Conservation (phyloP, 2,797 vertebrate genomes). For the Phrynocephalus forsythii region DNA sequence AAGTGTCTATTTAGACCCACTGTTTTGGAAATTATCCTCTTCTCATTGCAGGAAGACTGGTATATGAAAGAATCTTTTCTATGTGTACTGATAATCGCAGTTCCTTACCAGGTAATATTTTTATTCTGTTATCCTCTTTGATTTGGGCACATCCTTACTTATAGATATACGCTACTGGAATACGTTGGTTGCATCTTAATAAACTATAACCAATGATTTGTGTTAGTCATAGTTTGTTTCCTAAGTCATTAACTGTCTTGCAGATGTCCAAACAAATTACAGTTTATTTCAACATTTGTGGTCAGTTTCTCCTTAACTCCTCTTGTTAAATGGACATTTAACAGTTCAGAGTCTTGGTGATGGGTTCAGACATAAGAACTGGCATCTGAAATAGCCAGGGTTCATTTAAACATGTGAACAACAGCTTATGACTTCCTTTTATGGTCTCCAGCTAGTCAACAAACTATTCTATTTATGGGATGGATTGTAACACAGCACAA, state of each 20-base stretch:
- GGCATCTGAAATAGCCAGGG: not conserved
- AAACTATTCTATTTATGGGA: not conserved
- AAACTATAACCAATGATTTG: not conserved
- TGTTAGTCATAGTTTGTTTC: not conserved
- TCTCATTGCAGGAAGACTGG: slow-evolving; percentile 85
- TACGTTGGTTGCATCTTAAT: not conserved
- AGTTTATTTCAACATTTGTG: not conserved
- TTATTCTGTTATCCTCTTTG: not conserved
- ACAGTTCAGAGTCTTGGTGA: not conserved
- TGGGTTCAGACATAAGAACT: not conserved
- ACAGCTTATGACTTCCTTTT: not conserved
- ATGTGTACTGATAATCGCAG: slow-evolving; percentile 88
- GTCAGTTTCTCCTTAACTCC: not conserved
- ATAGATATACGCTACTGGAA: not conserved
- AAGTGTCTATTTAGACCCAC: not conserved
- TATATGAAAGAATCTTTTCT: slow-evolving; percentile 94
- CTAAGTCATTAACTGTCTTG: not conserved
- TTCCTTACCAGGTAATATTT: slow-evolving; percentile 81
- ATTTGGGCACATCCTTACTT: too few relatives aligned
- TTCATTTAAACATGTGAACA: not conserved
- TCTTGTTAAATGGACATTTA: not conserved
- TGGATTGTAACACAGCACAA: not conserved
- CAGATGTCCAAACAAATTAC: not conserved
- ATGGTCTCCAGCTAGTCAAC: not conserved
- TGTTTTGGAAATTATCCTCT: slow-evolving; percentile 1